Base-by-base conservation (phyloP, 2,113 vertebrate species). In the Hippolais icterina region DNA sequence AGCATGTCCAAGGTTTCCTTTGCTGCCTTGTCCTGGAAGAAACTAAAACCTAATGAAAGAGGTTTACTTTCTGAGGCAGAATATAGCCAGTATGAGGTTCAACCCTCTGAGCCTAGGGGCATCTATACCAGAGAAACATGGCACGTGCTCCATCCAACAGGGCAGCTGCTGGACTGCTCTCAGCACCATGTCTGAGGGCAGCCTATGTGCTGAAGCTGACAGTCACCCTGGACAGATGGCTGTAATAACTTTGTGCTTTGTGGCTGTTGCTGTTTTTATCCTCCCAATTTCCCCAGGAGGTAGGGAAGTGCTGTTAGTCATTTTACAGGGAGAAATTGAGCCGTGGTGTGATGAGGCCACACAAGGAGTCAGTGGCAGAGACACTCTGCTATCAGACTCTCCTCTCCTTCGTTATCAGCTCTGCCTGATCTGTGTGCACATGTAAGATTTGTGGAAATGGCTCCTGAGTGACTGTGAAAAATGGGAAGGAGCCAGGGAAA, bases 261-360 rank as follows among this genome's bases (percentile, higher is more conserved):
- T 85, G 75, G 49, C 71, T 87, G 75, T 89, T 1, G 0, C 68
- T 6, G 28, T 25, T 90, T 93, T 85, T 79, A 72, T 87, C 57
- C 21, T 95, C 37, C 16, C 54, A 60, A 4, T n/a, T 18, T 17
- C 20, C 14, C 24, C 0, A 0, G 70, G 84, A 96, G 54, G 59
- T 39, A 77, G 83, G 35, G 75, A 85, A 90, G 31, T 59, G 60
- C 60, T 87, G 35, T 78, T 90, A 92, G 44, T 87, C 35, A 80
- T 93, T 95, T 94, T 80, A 91, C 37, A 29, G 63, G 24, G 70
- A 90, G 70, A 87, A 94, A 89, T 69, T 56, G 72, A 89, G 74
- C 70, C 6, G 9, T 1, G 6, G n/a, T 6, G 0, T 31, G 71
- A 90, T 77, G 83, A 91, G 63, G 71, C 87, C 91, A 60, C 84